phyloP scores from a whole-genome alignment of 2,113 vertebrate species.

The Grantiella picta region DNA sequence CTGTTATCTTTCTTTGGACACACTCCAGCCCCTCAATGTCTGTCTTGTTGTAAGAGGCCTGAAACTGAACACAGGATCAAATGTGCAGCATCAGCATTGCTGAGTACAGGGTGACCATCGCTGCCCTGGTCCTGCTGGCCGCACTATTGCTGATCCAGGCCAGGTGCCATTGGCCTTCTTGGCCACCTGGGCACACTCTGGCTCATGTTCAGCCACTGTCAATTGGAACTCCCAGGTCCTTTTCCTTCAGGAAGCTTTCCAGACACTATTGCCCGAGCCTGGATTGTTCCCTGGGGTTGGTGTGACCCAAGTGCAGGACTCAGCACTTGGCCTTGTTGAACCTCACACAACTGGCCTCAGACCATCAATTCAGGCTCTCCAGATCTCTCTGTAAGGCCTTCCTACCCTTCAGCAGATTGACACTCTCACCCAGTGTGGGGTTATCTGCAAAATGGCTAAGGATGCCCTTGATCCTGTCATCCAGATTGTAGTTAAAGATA shows the following conservation, averaged over 20 bases:
- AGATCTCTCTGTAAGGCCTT: not conserved
- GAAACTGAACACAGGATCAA: not conserved
- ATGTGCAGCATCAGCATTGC: accelerated
- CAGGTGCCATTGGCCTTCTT: not conserved
- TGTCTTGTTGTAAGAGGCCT: not conserved
- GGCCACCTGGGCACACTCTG: not conserved
- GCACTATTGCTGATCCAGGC: not conserved
- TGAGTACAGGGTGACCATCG: accelerated
- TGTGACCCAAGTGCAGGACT: too few species aligned
- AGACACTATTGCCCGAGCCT: not conserved
- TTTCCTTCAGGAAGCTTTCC: not conserved
- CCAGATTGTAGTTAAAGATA: not conserved
- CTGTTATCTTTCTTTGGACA: not conserved
- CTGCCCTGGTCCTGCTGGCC: not conserved
- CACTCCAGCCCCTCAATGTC: accelerated
- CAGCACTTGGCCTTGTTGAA: too few species aligned
- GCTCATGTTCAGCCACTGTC: not conserved
- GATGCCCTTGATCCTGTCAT: not conserved
- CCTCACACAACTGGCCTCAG: not conserved
- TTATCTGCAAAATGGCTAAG: not conserved
- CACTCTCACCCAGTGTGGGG: too few species aligned
- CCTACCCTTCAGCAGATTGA: not conserved
- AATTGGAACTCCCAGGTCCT: not conserved
- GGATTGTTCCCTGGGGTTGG: not conserved
- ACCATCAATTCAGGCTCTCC: not conserved